These are phyloP conservation scores for Scelioninae gen. 1 DNA, from an alignment of 2,888 invertebrate genomes.

Conservation along the genomic window DNA sequence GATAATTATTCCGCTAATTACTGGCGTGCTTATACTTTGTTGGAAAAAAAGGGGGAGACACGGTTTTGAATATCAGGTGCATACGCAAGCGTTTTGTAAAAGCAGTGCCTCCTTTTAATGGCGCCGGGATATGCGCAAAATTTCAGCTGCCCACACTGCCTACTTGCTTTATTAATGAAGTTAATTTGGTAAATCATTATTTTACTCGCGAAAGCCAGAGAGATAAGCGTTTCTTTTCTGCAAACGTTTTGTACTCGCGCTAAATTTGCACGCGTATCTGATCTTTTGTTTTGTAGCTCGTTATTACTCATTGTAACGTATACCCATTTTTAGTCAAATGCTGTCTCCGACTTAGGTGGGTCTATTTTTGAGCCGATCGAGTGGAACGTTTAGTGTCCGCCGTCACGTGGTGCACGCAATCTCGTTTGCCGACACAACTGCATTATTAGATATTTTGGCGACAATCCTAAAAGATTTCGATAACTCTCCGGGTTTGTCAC, in stretches of 20 bases:
- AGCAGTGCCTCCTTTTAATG: slow-evolving; percentile 27
- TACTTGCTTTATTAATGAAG: slow-evolving; percentile 51
- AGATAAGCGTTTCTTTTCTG: slow-evolving; percentile 59
- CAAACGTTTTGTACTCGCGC: slow-evolving; percentile 53
- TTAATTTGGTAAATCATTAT: slow-evolving; percentile 46
- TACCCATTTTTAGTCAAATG: slow-evolving; percentile 40
- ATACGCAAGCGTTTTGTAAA: slow-evolving; percentile 60
- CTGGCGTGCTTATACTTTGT: slow-evolving; percentile 53
- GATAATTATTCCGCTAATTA: slow-evolving; percentile 71
- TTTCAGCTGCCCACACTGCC: slow-evolving; percentile 15
- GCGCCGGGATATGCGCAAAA: slow-evolving; percentile 39
- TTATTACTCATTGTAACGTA: slow-evolving; percentile 1
- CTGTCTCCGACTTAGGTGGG: slow-evolving; percentile 27
- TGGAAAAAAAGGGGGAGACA: slow-evolving; percentile 64
- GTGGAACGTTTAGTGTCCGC: slow-evolving; percentile 55
- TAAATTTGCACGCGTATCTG: slow-evolving; percentile 28
- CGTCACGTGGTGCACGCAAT: slow-evolving; percentile 55
- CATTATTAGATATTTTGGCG: slow-evolving; percentile 73
- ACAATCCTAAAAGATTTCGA: slow-evolving; percentile 73
- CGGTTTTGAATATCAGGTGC: slow-evolving; percentile 70
- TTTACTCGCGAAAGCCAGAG: slow-evolving; percentile 8
- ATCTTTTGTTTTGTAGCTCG: no score
- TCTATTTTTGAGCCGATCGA: slow-evolving; percentile 66
- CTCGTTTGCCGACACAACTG: slow-evolving; percentile 47
- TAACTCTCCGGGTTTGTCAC: slow-evolving; percentile 60